Evolutionary conservation across 2,797 vertebrate species (phyloP), one percentile per base, ranked within the genome.

Genomic region (Apogon hyalosoma): DNA sequence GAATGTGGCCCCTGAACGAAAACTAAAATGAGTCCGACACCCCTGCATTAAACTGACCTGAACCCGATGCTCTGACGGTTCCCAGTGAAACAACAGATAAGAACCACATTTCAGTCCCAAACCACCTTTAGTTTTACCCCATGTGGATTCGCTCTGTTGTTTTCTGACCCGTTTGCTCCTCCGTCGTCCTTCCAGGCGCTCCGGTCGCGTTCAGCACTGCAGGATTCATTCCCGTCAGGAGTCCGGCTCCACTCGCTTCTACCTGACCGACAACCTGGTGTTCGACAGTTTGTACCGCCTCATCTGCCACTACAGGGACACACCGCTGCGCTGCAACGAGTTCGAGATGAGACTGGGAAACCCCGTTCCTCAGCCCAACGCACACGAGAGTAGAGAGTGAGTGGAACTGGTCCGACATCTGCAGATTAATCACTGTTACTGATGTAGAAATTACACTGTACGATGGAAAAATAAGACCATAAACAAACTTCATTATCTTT

Each of bases 361-460:
- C 77, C 97, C 97, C 0, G 97, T 98, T 14, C 97, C 97, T 0
- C 97, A 99, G 84, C 97, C 97, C 76, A 98, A 99, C 0, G 97
- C 97, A 1, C 97, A 99, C 0, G 97, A 99, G 89, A 98, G 96
- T 94, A 95, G 97, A 93, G 97, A 98, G 97, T 98, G 73, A 95
- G 97, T 69, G 11, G 18, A 11, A 21, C 13, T 12, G 14, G 12
- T 14, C 13, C 41, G 6, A 42, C n/a, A 42, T 13, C n/a, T 14
- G 13, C 21, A 24, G 21, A 24, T 24, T 24, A 24, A 24, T 24
- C 21, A 24, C 21, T 24, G 21, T 24, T 24, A 24, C 21, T 24
- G 11, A 12, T 41, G 11, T 41, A 41, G 40, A 11, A 41, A 5
- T 12, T 11, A 14, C 40, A 41, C 14, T 24, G 21, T 24, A 24